These are phyloP conservation scores for Clinocottus analis DNA, from an alignment of 2,113 vertebrate genomes.

Conservation along the genomic window DNA sequence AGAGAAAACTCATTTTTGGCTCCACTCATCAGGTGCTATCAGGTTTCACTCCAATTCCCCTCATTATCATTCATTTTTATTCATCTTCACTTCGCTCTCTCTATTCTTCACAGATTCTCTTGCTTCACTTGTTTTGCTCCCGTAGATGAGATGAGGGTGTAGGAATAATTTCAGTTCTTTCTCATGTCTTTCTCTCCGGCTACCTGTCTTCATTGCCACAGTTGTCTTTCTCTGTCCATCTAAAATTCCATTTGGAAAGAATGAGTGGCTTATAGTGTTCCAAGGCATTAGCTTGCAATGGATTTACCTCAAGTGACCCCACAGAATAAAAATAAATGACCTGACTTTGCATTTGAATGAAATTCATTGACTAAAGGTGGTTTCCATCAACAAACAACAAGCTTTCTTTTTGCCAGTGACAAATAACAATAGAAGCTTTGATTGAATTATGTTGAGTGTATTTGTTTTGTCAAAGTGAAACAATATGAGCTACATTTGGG, in stretches of 20 bases:
- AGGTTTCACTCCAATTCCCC: slow-evolving; percentile 1
- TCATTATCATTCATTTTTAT: slow-evolving; percentile 18
- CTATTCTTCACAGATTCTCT: slow-evolving; percentile 3
- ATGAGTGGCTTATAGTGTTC: not conserved
- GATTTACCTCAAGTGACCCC: not conserved
- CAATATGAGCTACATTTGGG: not conserved
- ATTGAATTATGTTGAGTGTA: not conserved
- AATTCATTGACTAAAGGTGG: not conserved
- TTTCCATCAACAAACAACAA: not conserved
- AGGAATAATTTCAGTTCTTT: not conserved
- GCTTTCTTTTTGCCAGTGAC: not conserved
- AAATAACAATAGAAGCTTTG: not conserved
- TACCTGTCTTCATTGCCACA: not conserved
- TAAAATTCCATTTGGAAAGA: not conserved
- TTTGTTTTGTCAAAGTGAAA: not conserved
- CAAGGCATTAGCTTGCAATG: not conserved
- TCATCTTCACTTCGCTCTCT: slow-evolving; percentile 3
- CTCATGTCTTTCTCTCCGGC: not conserved
- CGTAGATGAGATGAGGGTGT: not conserved
- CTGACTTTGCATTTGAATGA: not conserved
- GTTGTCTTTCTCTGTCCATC: not conserved
- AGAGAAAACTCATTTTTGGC: slow-evolving; percentile 31
- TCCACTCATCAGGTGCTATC: slow-evolving; percentile 10
- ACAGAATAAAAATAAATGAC: not conserved
- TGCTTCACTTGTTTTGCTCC: not conserved